Evolutionary conservation across 2,113 vertebrate genomes (phyloP).

Genomic region (Leucoraja erinaceus): DNA sequence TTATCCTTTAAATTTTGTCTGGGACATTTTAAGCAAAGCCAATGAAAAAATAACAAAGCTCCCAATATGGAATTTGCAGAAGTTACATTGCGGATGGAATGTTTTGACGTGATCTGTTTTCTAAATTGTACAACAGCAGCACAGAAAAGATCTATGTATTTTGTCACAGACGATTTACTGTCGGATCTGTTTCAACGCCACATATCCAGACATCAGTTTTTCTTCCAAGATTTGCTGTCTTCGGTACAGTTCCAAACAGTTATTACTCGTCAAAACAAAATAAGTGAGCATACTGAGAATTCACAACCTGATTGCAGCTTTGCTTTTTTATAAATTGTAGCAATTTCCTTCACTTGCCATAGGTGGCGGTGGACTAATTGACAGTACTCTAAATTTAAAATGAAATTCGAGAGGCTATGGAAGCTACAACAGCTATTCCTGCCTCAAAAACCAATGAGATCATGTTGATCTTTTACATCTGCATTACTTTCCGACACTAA

Average conservation of each 20-base stretch:
- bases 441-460: too few species aligned
- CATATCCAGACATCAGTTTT: not conserved
- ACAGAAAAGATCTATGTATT: not conserved
- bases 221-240: not conserved
- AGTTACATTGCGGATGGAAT: not conserved
- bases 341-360: slow-evolving; percentile 2
- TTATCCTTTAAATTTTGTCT: not conserved
- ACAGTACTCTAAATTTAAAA: not conserved
- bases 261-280: not conserved
- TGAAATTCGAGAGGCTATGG: not conserved
- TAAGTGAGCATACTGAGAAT: not conserved
- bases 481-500: too few species aligned
- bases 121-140: not conserved
- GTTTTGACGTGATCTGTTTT: not conserved
- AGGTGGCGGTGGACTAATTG: slow-evolving; percentile 32
- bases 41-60: not conserved
- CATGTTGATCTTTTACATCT: too few species aligned
- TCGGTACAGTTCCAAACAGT: not conserved
- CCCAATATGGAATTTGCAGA: too few species aligned
- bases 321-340: not conserved
- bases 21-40: not conserved
- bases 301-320: not conserved
- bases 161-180: not conserved
- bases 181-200: not conserved
- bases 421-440: too few species aligned